Base-by-base conservation (phyloP, 2,113 vertebrate species). In the Nibea coibor region DNA sequence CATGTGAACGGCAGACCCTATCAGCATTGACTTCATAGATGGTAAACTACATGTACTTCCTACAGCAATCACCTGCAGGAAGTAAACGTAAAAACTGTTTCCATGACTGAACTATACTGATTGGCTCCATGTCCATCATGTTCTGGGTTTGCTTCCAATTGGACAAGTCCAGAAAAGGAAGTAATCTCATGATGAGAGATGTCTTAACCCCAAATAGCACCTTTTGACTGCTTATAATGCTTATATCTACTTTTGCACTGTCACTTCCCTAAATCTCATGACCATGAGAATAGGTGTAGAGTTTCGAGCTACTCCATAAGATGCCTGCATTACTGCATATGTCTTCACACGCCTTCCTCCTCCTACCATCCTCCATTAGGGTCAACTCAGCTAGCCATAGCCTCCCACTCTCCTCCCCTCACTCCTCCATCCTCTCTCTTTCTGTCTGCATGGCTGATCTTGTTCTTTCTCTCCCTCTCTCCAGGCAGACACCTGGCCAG, bases 401-500 rank as follows among this genome's bases (percentile, higher is more conserved):
- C 82, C 80, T 78, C 81, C 67, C 63, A 47, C 45, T 22, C 78
- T 63, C 77, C 50, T 56, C 72, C 58, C 57, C 56, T 26, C 28
- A 1, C 48, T 20, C 28, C 51, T 14, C 24, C 48, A 57, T 26
- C 8, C 35, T 70, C 68, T 77, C 35, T 35, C 63, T 66, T 69
- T 73, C 53, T 80, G 31, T 74, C 78, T 76, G 69, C 85, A 66
- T 81, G 83, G 66, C 85, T 89, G 66, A 76, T 80, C 79, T 50
- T 59, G 64, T 69, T 81, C 77, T 75, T 67, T 78, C 67, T 79
- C 71, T 78, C 74, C 61, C 57, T 84, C 80, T 88, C 80, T 84
- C 70, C 82, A 31, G 81, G 80, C 85, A 63, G 87, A 90, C 91
- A 92, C 91, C 88, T 90, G 88, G 78, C 83, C 86, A 74, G 84